Conservation (phyloP, 37 sponge, comb jelly and placozoan species). For the Aplysina aerophoba region DNA sequence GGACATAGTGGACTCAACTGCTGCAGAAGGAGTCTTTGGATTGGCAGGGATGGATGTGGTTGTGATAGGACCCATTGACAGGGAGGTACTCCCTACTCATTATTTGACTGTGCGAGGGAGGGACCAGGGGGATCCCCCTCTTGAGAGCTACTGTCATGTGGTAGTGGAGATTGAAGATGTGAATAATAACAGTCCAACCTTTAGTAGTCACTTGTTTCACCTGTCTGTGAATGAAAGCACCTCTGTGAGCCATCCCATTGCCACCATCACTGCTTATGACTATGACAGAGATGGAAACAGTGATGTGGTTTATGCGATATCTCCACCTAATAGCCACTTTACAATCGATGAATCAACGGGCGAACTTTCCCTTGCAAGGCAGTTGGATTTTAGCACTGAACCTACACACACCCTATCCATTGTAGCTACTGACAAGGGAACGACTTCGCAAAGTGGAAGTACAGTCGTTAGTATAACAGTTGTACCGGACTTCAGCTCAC, state of each 20-base stretch:
- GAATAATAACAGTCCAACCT: slow-evolving; percentile 69
- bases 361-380: neutral
- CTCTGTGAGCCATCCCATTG: neutral
- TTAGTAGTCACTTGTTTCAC: slow-evolving; percentile 11
- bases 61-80: slow-evolving; percentile 14
- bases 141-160: neutral
- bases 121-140: slow-evolving; percentile 39
- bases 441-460: neutral
- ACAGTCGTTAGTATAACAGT: neutral
- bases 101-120: slow-evolving; percentile 22
- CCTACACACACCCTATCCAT: neutral
- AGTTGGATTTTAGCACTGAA: neutral
- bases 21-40: slow-evolving; percentile 41
- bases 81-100: slow-evolving; percentile 29
- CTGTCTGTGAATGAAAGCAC: slow-evolving; percentile 24
- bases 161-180: slow-evolving; percentile 46
- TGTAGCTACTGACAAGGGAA: slow-evolving; percentile 27
- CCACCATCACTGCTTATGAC: slow-evolving; percentile 44
- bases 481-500: slow-evolving; percentile 3
- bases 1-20: slow-evolving; percentile 31
- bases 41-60: slow-evolving; percentile 5
- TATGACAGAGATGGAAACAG: slow-evolving; percentile 32
- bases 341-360: slow-evolving; percentile 13
- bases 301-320: slow-evolving; percentile 33
- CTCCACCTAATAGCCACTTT: neutral